Evolutionary conservation across 2,797 vertebrate genomes (phyloP).

Genomic region (Intellagama lesueurii): DNA sequence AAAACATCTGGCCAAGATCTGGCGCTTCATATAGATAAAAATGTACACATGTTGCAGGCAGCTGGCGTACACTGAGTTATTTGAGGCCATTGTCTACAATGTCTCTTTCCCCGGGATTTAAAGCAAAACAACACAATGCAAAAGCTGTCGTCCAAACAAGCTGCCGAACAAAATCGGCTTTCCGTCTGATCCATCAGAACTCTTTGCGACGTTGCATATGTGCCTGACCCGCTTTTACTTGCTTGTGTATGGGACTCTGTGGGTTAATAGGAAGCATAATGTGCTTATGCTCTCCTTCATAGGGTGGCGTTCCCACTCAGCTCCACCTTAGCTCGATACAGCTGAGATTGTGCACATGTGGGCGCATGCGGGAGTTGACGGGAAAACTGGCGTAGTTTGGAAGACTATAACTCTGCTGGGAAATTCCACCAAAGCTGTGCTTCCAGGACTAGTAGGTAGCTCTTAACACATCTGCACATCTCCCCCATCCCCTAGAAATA

Average conservation of each 20-base stretch:
- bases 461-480: no score
- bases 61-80: conserved; percentile 39
- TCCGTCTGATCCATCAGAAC: no score
- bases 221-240: no score
- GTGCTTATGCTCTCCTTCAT: background rate
- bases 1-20: conserved; percentile 49
- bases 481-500: no score
- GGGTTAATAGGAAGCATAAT: background rate
- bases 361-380: background rate
- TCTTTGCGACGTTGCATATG: no score
- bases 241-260: background rate
- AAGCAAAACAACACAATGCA: background rate
- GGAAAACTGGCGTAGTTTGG: background rate
- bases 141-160: no score
- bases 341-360: no score
- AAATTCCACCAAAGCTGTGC: no score
- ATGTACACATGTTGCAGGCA: background rate
- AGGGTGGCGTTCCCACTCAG: no score
- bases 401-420: no score
- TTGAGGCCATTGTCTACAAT: conserved; percentile 41
- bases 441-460: no score
- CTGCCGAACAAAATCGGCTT: no score
- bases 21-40: conserved; percentile 23
- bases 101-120: conserved; percentile 21
- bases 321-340: background rate